Conservation (phyloP, 2,888 invertebrate genomes). For the Drosophila limbata region DNA sequence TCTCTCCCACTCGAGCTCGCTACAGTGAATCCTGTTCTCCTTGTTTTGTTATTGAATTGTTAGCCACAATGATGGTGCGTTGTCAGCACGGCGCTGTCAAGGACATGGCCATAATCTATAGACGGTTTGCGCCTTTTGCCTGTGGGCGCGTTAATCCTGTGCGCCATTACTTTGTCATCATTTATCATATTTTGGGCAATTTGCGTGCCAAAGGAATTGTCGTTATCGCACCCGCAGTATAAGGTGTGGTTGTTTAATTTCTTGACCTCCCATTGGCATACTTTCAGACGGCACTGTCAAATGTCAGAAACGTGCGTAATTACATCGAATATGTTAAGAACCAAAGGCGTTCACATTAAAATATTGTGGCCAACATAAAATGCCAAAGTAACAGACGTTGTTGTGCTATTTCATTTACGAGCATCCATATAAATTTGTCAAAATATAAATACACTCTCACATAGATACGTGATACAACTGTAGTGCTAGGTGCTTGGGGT, state of each 20-base stretch:
- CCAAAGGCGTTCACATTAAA: slow-evolving; percentile 49
- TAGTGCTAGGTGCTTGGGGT: slow-evolving; percentile 20
- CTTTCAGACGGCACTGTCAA: slow-evolving; percentile 50
- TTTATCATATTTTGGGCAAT: slow-evolving; percentile 71
- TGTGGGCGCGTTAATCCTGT: slow-evolving; percentile 48
- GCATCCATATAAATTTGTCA: slow-evolving; percentile 36
- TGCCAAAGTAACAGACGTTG: slow-evolving; percentile 24
- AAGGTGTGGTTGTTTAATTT: slow-evolving; percentile 43
- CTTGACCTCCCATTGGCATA: slow-evolving; percentile 27
- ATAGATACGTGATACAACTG: slow-evolving; percentile 6
- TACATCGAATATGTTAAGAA: slow-evolving; percentile 76
- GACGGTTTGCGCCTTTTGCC: slow-evolving; percentile 28
- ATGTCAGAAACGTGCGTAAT: slow-evolving; percentile 75
- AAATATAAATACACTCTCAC: slow-evolving; percentile 1
- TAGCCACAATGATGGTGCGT: slow-evolving; percentile 27
- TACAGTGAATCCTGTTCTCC: not conserved
- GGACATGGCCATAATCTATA: slow-evolving; percentile 48
- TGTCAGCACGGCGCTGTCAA: slow-evolving; percentile 53
- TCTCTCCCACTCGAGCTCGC: not conserved
- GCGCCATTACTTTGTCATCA: slow-evolving; percentile 65
- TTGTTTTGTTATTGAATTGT: slow-evolving; percentile 48
- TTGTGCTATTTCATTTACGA: slow-evolving; percentile 47
- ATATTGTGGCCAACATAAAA: slow-evolving; percentile 56
- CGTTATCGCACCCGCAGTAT: slow-evolving; percentile 22
- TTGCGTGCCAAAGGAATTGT: slow-evolving; percentile 63